A percentile compares a stretch with the other conserved stretches of the same genome.
Evolutionary conservation across 2,113 vertebrate species (phyloP).

Genomic region (Sturnira hondurensis): DNA sequence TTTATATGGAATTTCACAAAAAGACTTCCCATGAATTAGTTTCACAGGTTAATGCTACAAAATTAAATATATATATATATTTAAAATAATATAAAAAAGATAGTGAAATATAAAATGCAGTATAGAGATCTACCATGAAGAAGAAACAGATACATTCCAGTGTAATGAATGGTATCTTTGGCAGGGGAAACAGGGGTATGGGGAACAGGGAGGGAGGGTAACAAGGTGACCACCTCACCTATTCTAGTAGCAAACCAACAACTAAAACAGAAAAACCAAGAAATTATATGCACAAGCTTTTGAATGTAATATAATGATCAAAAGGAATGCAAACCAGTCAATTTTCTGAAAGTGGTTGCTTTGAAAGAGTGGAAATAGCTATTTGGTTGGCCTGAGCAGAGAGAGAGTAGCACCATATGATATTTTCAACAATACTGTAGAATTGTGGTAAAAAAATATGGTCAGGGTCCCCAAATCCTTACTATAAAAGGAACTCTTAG

Average conservation of each 20-base stretch:
- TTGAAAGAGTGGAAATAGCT: neutral
- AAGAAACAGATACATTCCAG: neutral
- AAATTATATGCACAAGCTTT: neutral
- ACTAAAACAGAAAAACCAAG: neutral
- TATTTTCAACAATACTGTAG: neutral
- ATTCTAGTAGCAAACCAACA: neutral
- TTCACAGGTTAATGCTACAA: neutral
- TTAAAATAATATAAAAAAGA: neutral
- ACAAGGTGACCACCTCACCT: neutral
- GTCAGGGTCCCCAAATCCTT: neutral
- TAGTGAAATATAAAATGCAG: neutral
- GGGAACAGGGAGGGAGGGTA: neutral
- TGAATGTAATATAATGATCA: neutral
- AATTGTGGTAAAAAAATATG: neutral
- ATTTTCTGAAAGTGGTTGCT: neutral
- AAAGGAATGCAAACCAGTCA: neutral
- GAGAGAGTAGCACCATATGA: neutral
- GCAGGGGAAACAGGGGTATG: neutral
- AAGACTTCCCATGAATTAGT: neutral
- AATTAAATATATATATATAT: neutral
- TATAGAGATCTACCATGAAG: neutral
- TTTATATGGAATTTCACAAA: neutral
- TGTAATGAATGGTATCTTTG: neutral
- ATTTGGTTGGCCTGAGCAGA: neutral
- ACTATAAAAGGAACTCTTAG: neutral